A percentile compares a stretch with the other conserved stretches of the same genome.
Conservation (phyloP, 2,888 invertebrate species). For the Platerodrilus igneus region DNA sequence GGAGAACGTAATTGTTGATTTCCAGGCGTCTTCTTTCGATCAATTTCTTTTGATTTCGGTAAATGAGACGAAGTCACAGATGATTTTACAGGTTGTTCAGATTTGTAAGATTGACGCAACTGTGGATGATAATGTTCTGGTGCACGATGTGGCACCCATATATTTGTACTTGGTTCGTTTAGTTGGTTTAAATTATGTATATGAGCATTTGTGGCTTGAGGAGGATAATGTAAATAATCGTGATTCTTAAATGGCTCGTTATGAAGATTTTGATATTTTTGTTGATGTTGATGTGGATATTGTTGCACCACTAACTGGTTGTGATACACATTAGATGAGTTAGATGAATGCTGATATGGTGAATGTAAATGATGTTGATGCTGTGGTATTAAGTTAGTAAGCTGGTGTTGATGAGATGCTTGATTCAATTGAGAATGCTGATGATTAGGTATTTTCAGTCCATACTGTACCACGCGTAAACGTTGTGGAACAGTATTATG, state of each 20-base stretch:
- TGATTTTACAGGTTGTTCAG: slow-evolving; percentile 33
- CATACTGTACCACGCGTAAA: slow-evolving; percentile 54
- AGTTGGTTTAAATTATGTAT: slow-evolving; percentile 34
- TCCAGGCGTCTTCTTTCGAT: slow-evolving; percentile 37
- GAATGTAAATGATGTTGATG: slow-evolving; percentile 30
- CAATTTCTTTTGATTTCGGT: slow-evolving; percentile 15
- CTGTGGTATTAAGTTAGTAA: slow-evolving; percentile 45
- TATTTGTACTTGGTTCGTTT: slow-evolving; percentile 38
- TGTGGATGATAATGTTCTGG: slow-evolving; percentile 37
- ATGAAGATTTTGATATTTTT: slow-evolving; percentile 29
- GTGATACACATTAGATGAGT: slow-evolving; percentile 45
- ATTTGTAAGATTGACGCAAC: slow-evolving; percentile 25
- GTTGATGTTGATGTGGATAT: slow-evolving; percentile 30
- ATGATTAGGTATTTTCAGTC: slow-evolving; percentile 55
- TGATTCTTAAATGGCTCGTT: slow-evolving; percentile 24
- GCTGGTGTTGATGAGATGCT: slow-evolving; percentile 47
- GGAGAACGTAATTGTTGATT: slow-evolving; percentile 72
- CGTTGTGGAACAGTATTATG: slow-evolving; percentile 55
- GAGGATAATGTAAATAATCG: slow-evolving; percentile 35
- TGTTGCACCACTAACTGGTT: no score
- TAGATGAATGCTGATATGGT: slow-evolving; percentile 47
- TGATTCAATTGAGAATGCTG: slow-evolving; percentile 40
- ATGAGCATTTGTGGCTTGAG: slow-evolving; percentile 28
- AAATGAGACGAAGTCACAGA: slow-evolving; percentile 16
- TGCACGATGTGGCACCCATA: slow-evolving; percentile 40